phyloP scores from a whole-genome alignment of 2,113 vertebrate species.

The Gallinago jamesoni region DNA sequence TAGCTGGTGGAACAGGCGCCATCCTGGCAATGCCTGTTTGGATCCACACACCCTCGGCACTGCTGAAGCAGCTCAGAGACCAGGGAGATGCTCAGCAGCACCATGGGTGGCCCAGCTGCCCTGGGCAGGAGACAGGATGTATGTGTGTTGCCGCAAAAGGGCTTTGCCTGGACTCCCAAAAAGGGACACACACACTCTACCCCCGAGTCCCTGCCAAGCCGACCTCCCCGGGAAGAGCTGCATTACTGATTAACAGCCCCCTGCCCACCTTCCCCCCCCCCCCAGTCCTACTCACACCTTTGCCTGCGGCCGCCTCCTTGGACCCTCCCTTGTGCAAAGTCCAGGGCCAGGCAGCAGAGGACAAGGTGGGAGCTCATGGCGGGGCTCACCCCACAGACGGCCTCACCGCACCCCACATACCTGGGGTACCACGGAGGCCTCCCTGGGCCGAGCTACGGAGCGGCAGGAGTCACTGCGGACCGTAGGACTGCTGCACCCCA shows the following conservation, averaged over 20 bases:
- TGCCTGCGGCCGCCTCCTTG: not conserved
- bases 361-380: not conserved
- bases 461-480: accelerated
- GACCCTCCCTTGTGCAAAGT: not conserved
- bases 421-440: not conserved
- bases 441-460: accelerated
- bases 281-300: not conserved
- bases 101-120: accelerated
- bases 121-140: not conserved
- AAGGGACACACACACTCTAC: not conserved
- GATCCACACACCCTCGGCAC: accelerated
- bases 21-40: not conserved
- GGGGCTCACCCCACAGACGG: not conserved
- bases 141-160: not conserved
- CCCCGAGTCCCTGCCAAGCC: not conserved
- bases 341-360: not conserved
- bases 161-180: not conserved
- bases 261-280: not conserved
- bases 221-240: not conserved
- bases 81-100: not conserved
- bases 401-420: not conserved
- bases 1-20: not conserved
- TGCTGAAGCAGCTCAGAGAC: not conserved
- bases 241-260: not conserved
- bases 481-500: accelerated